Base-by-base conservation (phyloP, 92 coral and sea anemone genomes). In the Plumapathes pennacea region DNA sequence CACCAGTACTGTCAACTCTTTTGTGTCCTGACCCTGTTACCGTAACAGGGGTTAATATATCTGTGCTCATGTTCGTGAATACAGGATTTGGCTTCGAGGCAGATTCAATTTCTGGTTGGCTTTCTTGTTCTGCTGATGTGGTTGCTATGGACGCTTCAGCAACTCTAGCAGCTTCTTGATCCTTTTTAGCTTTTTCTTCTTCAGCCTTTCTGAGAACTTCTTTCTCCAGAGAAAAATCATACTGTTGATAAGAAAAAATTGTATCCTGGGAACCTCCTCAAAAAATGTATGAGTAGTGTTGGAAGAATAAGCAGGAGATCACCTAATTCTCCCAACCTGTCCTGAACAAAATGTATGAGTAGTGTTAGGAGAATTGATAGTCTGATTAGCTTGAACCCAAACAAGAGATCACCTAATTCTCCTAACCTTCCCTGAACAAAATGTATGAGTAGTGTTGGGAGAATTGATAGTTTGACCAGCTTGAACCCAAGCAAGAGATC, bases 11-110 rank as follows among this genome's bases (percentile, higher is more conserved):
- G 37, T 85, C 84, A 13, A 71, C 80, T 66, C 80, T 57, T 42
- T 80, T 86, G 36, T 83, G 90, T 24, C 87, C 80, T 25, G 57
- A 49, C 28, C 80, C 69, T 33, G 71, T 57, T n/a, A 78, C 96
- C 8, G 90, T 72, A 3, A 80, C 85, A 3, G 99, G 99, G 64
- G 76, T 81, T 46, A 94, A 77, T 46, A 94, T 94, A 46, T 88
- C 96, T 47, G 76, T 76, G 32, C 95, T 95, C 52, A 90, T 78
- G 72, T 71, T 74, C 6, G 96, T 85, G 59, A 84, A 81, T 42
- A 67, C 71, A 3, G 88, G 54, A 37, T 57, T 83, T 15, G 49
- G 56, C 23, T 38, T 53, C 13, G n/a, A 13, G 32, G 67, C 32
- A 2, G 34, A 22, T 38, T 31, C 0, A 26, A 60, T 49, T 37